Evolutionary conservation across 2,888 invertebrate species (phyloP).

Genomic region (Philereme vetulata): DNA sequence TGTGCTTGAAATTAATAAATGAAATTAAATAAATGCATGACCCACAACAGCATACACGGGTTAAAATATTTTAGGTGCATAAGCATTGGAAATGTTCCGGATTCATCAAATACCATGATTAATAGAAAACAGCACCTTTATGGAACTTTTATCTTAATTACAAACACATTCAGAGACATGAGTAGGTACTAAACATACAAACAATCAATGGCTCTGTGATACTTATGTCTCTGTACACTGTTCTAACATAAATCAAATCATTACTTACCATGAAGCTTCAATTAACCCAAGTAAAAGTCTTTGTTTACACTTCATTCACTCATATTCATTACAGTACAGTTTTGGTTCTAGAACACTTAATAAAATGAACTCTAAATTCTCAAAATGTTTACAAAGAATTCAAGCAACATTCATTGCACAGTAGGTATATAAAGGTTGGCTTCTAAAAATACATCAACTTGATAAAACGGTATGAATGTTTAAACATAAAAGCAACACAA

Average conservation of each 20-base stretch:
- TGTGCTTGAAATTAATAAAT: too few relatives aligned
- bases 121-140: too few relatives aligned
- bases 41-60: too few relatives aligned
- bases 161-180: too few relatives aligned
- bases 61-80: too few relatives aligned
- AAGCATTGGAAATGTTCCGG: too few relatives aligned
- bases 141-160: too few relatives aligned
- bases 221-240: too few relatives aligned
- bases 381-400: slow-evolving; percentile 72
- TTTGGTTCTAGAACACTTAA: slow-evolving; percentile 19
- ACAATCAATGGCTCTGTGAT: too few relatives aligned
- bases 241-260: neutral
- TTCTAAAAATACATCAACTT: slow-evolving; percentile 80
- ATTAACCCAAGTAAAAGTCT: slow-evolving; percentile 51
- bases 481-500: slow-evolving; percentile 71
- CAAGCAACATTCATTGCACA: slow-evolving; percentile 64
- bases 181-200: too few relatives aligned
- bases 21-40: too few relatives aligned
- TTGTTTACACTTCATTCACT: slow-evolving; percentile 58
- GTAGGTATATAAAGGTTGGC: slow-evolving; percentile 48
- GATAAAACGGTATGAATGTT: slow-evolving; percentile 78
- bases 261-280: slow-evolving; percentile 72
- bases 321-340: slow-evolving; percentile 32
- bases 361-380: slow-evolving; percentile 40
- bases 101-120: too few relatives aligned